These are phyloP conservation scores for Phylloscopus whistleri DNA, from an alignment of 2,113 vertebrate species.

Conservation along the genomic window DNA sequence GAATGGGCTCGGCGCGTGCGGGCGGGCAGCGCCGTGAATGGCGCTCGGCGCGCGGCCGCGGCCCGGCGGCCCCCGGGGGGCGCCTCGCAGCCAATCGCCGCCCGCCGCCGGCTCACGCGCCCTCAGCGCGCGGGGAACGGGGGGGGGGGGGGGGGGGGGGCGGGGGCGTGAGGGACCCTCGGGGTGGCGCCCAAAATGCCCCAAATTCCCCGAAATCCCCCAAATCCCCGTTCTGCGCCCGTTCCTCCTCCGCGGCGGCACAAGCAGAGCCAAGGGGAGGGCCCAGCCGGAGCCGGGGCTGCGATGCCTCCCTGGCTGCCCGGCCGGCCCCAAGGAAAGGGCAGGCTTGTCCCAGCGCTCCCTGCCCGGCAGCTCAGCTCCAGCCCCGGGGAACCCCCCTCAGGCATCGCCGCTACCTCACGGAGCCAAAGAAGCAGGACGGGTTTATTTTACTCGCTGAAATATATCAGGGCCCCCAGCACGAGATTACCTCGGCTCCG, in stretches of 20 bases:
- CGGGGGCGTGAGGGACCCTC: not conserved
- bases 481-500: not conserved
- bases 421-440: not conserved
- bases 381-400: not conserved
- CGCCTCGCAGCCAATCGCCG: constrained; percentile 78
- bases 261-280: fast-evolving
- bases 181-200: not conserved
- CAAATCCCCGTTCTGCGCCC: not conserved
- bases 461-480: fast-evolving
- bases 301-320: not conserved
- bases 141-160: no score
- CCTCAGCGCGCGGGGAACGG: constrained; percentile 61
- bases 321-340: not conserved
- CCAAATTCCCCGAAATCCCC: not conserved
- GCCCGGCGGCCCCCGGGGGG: no score
- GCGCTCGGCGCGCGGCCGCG: no score
- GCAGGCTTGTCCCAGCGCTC: fast-evolving
- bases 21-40: no score
- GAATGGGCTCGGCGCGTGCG: no score
- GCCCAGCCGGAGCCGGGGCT: not conserved
- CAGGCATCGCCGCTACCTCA: fast-evolving
- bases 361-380: not conserved
- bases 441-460: fast-evolving
- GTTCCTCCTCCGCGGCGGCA: not conserved
- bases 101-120: constrained; percentile 83